These are phyloP conservation scores for Chaetodon trifascialis DNA, from an alignment of 2,113 vertebrate species.

Conservation along the genomic window DNA sequence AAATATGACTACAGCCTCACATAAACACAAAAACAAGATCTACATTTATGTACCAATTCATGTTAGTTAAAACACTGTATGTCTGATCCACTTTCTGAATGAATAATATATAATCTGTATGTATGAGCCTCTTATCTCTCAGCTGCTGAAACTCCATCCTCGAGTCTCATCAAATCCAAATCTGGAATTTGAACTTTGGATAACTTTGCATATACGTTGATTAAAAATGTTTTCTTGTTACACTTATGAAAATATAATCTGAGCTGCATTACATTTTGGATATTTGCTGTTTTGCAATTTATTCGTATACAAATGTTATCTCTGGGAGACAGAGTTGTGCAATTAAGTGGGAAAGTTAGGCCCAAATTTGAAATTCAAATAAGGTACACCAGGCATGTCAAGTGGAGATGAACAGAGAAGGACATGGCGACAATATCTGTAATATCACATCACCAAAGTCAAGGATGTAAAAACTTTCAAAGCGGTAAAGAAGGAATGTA, in stretches of 20 bases:
- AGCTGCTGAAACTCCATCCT: background rate
- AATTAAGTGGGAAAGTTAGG: no score
- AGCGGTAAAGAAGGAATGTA: no score
- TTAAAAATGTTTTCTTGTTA: background rate
- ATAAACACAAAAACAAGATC: background rate
- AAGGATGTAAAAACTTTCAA: no score
- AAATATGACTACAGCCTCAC: background rate
- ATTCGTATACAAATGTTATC: background rate
- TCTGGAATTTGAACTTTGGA: background rate
- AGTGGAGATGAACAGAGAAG: no score
- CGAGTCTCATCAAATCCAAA: no score
- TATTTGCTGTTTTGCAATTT: background rate
- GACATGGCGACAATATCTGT: no score
- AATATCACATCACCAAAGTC: no score
- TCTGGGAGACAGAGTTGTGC: no score
- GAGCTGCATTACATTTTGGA: background rate
- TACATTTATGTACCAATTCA: background rate
- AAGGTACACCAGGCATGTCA: no score
- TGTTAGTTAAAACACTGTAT: background rate
- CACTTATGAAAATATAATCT: background rate
- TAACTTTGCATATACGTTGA: background rate
- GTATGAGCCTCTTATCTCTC: background rate
- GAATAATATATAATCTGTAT: background rate
- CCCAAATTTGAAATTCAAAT: no score
- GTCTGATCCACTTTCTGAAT: background rate